Base-by-base conservation (phyloP, 2,797 vertebrate genomes). In the Ciconia nigra region DNA sequence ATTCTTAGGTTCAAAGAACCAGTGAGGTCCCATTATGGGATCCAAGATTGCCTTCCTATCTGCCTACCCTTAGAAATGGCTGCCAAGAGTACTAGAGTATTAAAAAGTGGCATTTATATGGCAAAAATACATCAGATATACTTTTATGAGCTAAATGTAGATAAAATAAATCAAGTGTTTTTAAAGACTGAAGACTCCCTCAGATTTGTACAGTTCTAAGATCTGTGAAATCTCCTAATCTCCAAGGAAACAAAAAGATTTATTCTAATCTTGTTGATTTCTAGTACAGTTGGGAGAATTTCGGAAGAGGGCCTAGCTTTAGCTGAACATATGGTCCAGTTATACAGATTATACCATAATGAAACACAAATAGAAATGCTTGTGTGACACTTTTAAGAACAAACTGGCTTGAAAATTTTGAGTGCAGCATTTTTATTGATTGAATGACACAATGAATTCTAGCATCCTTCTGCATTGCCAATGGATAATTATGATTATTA, bases 401-500 rank as follows among this genome's bases (percentile, higher is more conserved):
- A 97, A 95, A 93, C 63, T 83, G 89, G 92, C 93, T 93, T 94
- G 92, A 92, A 95, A 96, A 95, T 78, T 95, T 96, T 89, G 78
- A 96, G 82, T 59, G 4, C 84, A 93, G 90, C 92, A 83, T 95
- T 96, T 94, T 95, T 94, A 91, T 89, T 93, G 88, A 96, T 94
- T 94, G 94, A 96, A 89, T 85, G 93, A 92, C 90, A 96, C 86
- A 95, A 94, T 89, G 92, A 95, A 93, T 96, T 94, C 81, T 92
- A 86, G 49, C 89, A 94, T 93, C 49, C 25, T 46, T 87, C 71
- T 78, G 59, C 86, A 66, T 9, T 93, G 94, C 88, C 96, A 95
- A 22, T 89, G 90, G 89, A 93, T 96, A 97, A 97, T 97, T 96
- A 94, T 89, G 90, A 95, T 96, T 95, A 96, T 96, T 94, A 96